Conservation (phyloP, 2,797 vertebrate species). For the Cephalopachus bancanus region DNA sequence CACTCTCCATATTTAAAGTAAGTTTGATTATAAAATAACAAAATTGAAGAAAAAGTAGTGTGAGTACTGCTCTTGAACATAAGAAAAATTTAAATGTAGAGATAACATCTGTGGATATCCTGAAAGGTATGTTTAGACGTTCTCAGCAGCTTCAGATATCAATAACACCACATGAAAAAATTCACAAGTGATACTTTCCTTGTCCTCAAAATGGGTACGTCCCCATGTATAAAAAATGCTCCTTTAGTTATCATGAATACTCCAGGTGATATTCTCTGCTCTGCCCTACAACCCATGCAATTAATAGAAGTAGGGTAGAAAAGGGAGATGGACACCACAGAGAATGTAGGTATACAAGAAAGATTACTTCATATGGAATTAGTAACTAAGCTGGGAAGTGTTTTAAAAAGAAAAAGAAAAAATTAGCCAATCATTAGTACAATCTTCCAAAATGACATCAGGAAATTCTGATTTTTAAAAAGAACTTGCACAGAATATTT, state of each 20-base stretch:
- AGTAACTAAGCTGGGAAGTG: neutral
- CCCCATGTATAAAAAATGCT: neutral
- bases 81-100: neutral
- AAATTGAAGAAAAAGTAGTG: neutral
- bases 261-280: neutral
- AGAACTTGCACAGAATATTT: neutral
- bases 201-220: neutral
- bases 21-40: conserved; percentile 5
- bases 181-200: neutral
- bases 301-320: neutral
- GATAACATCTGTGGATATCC: neutral
- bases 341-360: neutral
- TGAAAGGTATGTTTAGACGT: neutral
- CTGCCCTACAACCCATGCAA: neutral
- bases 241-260: fast-evolving
- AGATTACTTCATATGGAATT: neutral
- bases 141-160: neutral
- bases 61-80: neutral
- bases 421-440: neutral
- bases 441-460: neutral
- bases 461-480: neutral
- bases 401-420: neutral
- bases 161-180: neutral
- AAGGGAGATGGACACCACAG: too few species aligned
- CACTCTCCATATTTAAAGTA: neutral